Conservation (phyloP, 2,113 vertebrate genomes). For the Chlamydotis undulata region DNA sequence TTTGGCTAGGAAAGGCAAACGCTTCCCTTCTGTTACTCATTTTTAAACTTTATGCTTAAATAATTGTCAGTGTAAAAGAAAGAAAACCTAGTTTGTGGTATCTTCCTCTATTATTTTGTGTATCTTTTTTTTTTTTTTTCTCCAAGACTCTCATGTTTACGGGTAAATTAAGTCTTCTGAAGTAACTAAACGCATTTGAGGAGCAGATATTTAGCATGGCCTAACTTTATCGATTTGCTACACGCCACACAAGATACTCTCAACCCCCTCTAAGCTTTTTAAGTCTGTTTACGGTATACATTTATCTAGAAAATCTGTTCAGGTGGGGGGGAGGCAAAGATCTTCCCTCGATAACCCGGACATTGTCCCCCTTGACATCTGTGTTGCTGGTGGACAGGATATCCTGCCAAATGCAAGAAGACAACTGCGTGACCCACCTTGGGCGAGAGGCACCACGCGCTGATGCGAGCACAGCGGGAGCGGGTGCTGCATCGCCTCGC, state of each 20-base stretch:
- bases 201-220: neutral
- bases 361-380: slow-evolving; percentile 81
- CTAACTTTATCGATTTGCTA: neutral
- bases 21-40: neutral
- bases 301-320: slow-evolving; percentile 42
- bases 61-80: neutral
- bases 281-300: slow-evolving; percentile 1
- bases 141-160: neutral
- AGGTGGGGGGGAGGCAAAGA: slow-evolving; percentile 59
- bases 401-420: slow-evolving; percentile 80
- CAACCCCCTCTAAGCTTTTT: neutral
- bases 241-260: neutral
- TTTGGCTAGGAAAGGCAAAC: neutral
- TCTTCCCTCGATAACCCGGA: slow-evolving; percentile 73
- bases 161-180: neutral
- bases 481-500: slow-evolving; percentile 45
- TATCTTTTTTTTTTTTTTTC: neutral
- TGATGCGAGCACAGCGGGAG: slow-evolving; percentile 67
- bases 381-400: slow-evolving; percentile 74
- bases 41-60: neutral
- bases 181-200: neutral
- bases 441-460: slow-evolving; percentile 52
- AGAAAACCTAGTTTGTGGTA: neutral
- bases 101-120: neutral
- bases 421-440: slow-evolving; percentile 82